Base-by-base conservation (phyloP, 1,140 invertebrate genomes). In the Manduca sexta region DNA sequence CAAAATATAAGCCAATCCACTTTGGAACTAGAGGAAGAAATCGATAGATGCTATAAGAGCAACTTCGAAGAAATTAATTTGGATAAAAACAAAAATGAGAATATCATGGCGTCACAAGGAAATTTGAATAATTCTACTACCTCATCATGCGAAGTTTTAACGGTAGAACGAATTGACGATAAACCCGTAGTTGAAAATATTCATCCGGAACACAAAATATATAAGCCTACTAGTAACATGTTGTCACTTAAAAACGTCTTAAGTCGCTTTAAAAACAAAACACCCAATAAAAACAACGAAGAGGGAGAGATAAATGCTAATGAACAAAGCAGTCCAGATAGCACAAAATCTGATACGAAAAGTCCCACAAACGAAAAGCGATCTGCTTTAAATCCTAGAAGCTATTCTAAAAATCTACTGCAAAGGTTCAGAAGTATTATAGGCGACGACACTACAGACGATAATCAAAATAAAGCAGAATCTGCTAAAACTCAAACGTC, bases 141-240 rank as follows among this genome's bases (percentile, higher is more conserved):
- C n/a, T 87, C 84, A 1, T 87, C 86, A 5, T 84, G 83, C 53
- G 86, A 87, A 72, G 75, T 81, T 1, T 66, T 86, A 39, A 64
- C 72, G 12, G 47, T 64, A 37, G 80, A 84, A 33, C 68, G 52
- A 34, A 73, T 60, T 54, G 69, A 71, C 11, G 74, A 74, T 14
- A 75, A 69, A 6, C 30, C 35, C 64, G 39, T 68, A 15, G 44
- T 50, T 11, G 64, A 79, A 45, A 55, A 69, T 7, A 75, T 93
- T 46, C 92, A 93, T 70, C 92, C 93, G 0, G 92, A 93, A 64
- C 91, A 93, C 61, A 93, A 92, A 76, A 93, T 94, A 54, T 94
- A 94, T 59, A 88, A 91, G 52, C 87, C 90, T 0, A 88, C 72
- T n/a, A 73, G 71, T 3, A 86, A 85, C 47, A 76, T 86, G 18